phyloP scores from a whole-genome alignment of 2,888 invertebrate species.

The Cactoblastis cactorum region DNA sequence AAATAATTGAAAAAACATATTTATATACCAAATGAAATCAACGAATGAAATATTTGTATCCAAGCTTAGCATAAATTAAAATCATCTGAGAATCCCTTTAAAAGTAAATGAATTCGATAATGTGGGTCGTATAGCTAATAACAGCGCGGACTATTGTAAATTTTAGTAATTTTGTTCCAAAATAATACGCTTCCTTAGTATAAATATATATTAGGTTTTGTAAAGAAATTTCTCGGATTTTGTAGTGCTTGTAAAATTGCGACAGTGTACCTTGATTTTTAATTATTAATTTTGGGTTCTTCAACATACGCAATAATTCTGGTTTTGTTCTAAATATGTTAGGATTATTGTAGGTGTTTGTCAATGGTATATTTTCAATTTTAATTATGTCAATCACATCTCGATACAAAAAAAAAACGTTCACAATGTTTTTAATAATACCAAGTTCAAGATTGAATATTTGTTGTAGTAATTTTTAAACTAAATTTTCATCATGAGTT shows the following conservation, averaged over 20 bases:
- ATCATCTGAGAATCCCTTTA: conserved; percentile 1
- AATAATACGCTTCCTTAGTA: conserved; percentile 14
- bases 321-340: not conserved
- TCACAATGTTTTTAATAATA: not conserved
- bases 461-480: no score
- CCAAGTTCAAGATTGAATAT: conserved; percentile 1
- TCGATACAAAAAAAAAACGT: not conserved
- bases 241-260: conserved; percentile 3
- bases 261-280: conserved; percentile 5
- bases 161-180: conserved; percentile 12
- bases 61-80: conserved; percentile 6
- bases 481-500: no score
- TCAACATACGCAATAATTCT: not conserved
- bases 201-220: conserved; percentile 13
- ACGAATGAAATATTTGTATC: conserved; percentile 9
- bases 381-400: not conserved
- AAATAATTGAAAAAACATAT: conserved; percentile 8
- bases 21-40: conserved; percentile 13
- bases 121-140: conserved; percentile 5
- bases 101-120: not conserved
- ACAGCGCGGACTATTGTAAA: conserved; percentile 10
- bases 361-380: not conserved
- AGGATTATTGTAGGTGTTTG: not conserved
- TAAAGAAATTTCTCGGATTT: conserved; percentile 8
- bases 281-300: not conserved